phyloP scores from a whole-genome alignment of 2,888 invertebrate genomes.

The Drosophila flavopinicola region DNA sequence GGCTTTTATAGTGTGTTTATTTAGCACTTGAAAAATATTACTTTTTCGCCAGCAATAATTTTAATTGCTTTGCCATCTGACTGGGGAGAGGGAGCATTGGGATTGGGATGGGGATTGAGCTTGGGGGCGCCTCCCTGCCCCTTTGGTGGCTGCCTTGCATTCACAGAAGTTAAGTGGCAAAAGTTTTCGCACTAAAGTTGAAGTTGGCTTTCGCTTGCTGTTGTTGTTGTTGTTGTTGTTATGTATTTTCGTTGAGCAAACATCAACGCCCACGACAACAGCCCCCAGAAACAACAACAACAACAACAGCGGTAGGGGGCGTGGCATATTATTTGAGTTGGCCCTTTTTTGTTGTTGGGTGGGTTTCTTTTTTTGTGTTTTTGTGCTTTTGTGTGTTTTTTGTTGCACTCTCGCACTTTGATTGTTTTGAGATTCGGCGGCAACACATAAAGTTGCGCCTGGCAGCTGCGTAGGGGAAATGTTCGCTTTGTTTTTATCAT shows the following conservation, averaged over 20 bases:
- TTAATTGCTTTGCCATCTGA: slow-evolving; percentile 80
- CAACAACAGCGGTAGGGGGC: slow-evolving; percentile 42
- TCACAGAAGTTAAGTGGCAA: slow-evolving; percentile 77
- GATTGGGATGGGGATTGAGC: slow-evolving; percentile 31
- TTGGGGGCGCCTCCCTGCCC: slow-evolving; percentile 20
- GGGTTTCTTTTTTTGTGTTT: background rate
- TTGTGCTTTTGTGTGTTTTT: slow-evolving; percentile 32
- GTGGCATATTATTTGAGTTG: slow-evolving; percentile 68
- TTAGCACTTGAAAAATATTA: slow-evolving; percentile 82
- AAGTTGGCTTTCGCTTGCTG: slow-evolving; percentile 59
- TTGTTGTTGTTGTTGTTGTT: slow-evolving; percentile 30
- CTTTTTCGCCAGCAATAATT: slow-evolving; percentile 80
- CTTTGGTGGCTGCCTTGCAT: slow-evolving; percentile 34
- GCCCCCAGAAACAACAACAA: slow-evolving; percentile 41
- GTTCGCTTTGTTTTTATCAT: slow-evolving; percentile 53
- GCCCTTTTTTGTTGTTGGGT: no score
- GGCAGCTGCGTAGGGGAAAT: slow-evolving; percentile 24
- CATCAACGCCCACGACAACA: slow-evolving; percentile 75
- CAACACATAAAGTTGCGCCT: slow-evolving; percentile 68
- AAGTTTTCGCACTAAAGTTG: slow-evolving; percentile 79
- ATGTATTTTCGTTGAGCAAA: slow-evolving; percentile 71
- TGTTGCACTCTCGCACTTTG: slow-evolving; percentile 65
- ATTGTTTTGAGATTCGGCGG: slow-evolving; percentile 77
- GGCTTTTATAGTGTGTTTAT: slow-evolving; percentile 80
- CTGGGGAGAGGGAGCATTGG: slow-evolving; percentile 20